A percentile compares a stretch with the other conserved stretches of the same genome.
phyloP scores from a whole-genome alignment of 2,888 invertebrate species.

The Melieria omissa region DNA sequence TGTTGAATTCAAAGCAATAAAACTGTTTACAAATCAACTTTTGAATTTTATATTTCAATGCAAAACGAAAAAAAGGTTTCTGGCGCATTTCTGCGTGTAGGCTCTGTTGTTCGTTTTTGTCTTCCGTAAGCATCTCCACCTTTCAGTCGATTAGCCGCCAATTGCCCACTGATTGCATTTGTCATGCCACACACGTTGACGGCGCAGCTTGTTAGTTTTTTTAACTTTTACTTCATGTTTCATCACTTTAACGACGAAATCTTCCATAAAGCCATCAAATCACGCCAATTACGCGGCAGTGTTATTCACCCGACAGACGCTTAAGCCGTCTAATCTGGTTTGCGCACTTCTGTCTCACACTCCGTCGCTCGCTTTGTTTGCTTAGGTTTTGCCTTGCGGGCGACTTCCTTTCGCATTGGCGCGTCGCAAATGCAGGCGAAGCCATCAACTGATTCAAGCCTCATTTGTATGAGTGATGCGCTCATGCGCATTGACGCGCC shows the following conservation, averaged over 20 bases:
- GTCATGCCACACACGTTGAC: slow-evolving; percentile 21
- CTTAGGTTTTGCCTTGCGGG: too few species aligned
- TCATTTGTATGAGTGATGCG: too few species aligned
- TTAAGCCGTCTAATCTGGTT: too few species aligned
- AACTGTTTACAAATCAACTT: background rate
- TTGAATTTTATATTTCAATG: slow-evolving; percentile 12
- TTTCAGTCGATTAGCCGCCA: background rate
- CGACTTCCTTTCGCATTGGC: too few species aligned
- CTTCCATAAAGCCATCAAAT: slow-evolving; percentile 5
- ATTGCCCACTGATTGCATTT: slow-evolving; percentile 2
- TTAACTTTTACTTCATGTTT: slow-evolving; percentile 23
- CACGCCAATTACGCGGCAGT: background rate
- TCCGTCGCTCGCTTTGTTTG: too few species aligned
- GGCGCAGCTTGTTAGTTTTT: slow-evolving; percentile 12
- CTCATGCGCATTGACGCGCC: too few species aligned
- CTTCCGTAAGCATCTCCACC: background rate
- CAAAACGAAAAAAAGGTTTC: background rate
- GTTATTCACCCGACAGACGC: slow-evolving; percentile 12
- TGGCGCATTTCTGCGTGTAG: background rate
- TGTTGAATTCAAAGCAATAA: too few species aligned
- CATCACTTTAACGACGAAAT: slow-evolving; percentile 21
- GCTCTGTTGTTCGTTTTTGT: background rate
- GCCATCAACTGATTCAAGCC: too few species aligned
- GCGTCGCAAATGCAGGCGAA: too few species aligned
- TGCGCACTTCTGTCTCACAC: too few species aligned